Evolutionary conservation across 2,113 vertebrate genomes (phyloP), one percentile per base, ranked within the genome.

Genomic region (Zapus hudsonius): DNA sequence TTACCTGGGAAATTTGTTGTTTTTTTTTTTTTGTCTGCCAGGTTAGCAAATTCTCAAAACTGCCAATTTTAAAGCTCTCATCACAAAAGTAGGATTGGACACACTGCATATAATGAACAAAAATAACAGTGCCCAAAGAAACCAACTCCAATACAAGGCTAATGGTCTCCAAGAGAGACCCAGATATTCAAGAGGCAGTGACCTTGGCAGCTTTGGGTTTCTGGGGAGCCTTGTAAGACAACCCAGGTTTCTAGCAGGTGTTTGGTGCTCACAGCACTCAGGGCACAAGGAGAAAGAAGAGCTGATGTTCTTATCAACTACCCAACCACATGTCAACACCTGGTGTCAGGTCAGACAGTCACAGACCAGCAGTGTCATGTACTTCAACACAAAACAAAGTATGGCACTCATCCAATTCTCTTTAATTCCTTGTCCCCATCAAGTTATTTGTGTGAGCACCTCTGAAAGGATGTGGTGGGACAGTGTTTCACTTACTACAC

Each of bases 21-120:
- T n/a, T n/a, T n/a, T n/a, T n/a, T n/a, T n/a, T n/a, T n/a, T n/a
- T n/a, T n/a, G n/a, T n/a, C n/a, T n/a, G n/a, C n/a, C n/a, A n/a
- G n/a, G n/a, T n/a, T n/a, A n/a, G n/a, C n/a, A n/a, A n/a, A n/a
- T n/a, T n/a, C n/a, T n/a, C n/a, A n/a, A n/a, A n/a, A n/a, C n/a
- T n/a, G n/a, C n/a, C 93, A 69, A 91, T 89, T 87, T 91, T 57
- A 91, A 92, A 97, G 84, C 6, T 19, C 73, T 93, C 74, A 88
- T 89, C 47, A 92, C 42, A 93, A 82, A 84, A 94, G 86, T 25
- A 95, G 72, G 78, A 61, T 61, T 94, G 72, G 80, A n/a, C 36
- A 90, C 23, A 82, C 31, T 66, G 22, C 29, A 73, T 66, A 73
- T 33, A 52, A 59, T 29, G 66, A 89, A 74, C 38, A 95, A 84